phyloP scores from a whole-genome alignment of 2,888 invertebrate species.

The Watsonalla cultraria region DNA sequence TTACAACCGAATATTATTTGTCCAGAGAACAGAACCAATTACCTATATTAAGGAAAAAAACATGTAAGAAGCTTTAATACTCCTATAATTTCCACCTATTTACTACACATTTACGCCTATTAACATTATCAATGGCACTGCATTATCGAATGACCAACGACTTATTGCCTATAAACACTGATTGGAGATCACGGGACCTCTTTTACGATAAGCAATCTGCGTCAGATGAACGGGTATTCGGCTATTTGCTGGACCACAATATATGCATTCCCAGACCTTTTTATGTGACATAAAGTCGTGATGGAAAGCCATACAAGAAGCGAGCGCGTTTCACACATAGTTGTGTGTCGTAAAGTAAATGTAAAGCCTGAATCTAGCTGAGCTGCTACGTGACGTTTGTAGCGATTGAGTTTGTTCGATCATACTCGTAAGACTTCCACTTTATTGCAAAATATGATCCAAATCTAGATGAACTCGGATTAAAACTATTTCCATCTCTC shows the following conservation, averaged over 20 bases:
- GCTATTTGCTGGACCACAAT: constrained; percentile 51
- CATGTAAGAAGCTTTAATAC: too few relatives aligned
- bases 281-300: constrained; percentile 68
- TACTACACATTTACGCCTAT: constrained; percentile 50
- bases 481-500: too few relatives aligned
- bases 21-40: too few relatives aligned
- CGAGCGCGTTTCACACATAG: constrained; percentile 35
- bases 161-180: constrained; percentile 68
- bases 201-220: constrained; percentile 74
- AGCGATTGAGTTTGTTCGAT: not conserved
- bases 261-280: constrained; percentile 68
- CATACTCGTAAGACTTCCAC: too few relatives aligned
- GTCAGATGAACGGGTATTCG: constrained; percentile 42
- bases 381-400: not conserved
- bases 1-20: too few relatives aligned
- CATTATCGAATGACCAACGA: constrained; percentile 61
- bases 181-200: constrained; percentile 72
- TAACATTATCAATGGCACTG: constrained; percentile 61
- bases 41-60: too few relatives aligned
- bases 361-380: constrained; percentile 4
- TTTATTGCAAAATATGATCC: too few relatives aligned
- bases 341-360: constrained; percentile 37
- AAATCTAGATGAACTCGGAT: too few relatives aligned
- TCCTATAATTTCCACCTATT: constrained; percentile 10
- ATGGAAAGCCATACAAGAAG: constrained; percentile 48